Conservation (phyloP, 2,113 vertebrate genomes). For the Todiramphus chloris region DNA sequence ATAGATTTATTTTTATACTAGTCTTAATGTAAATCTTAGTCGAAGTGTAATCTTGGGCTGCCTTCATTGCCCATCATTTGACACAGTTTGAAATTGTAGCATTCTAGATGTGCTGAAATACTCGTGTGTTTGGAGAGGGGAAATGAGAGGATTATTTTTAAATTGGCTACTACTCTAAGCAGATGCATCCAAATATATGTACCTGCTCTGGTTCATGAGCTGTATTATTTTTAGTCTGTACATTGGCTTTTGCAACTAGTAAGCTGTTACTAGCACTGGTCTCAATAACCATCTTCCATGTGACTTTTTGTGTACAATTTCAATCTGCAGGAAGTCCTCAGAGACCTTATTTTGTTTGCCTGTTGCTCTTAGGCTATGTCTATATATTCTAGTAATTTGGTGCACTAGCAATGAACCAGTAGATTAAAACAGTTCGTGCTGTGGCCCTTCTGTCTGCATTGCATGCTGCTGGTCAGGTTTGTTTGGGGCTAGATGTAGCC, state of each 20-base stretch:
- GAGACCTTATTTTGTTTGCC: neutral
- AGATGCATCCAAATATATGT: neutral
- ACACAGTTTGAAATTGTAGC: neutral
- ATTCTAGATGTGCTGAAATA: neutral
- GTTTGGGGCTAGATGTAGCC: neutral
- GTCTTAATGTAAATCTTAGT: neutral
- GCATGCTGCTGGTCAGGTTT: neutral
- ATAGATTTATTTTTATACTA: neutral
- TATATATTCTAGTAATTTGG: neutral
- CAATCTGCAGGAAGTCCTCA: neutral
- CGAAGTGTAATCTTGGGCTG: neutral
- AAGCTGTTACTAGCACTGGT: neutral
- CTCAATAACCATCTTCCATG: neutral
- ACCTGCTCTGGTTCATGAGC: neutral
- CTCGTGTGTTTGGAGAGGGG: neutral
- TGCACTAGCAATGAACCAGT: neutral
- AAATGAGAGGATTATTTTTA: neutral
- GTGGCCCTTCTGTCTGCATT: accelerated
- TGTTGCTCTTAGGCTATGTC: neutral
- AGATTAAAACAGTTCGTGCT: neutral
- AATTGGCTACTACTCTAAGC: neutral
- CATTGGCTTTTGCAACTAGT: neutral
- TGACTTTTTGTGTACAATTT: neutral
- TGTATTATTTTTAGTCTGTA: neutral
- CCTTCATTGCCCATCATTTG: neutral